Evolutionary conservation across 1,140 invertebrate species (phyloP).

Genomic region (Caenorhabditis tropicalis): DNA sequence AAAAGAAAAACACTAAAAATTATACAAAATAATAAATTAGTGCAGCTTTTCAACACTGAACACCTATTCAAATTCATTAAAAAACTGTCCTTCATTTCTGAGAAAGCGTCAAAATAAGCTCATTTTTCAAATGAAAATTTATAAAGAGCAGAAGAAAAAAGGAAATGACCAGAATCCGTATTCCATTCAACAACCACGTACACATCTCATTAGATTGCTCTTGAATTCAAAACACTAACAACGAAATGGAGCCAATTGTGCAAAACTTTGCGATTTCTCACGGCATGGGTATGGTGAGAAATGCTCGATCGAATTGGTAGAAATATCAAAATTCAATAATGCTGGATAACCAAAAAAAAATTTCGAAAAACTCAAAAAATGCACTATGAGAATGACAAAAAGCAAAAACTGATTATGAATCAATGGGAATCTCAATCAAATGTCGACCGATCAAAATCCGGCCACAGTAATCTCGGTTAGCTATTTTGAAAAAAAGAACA

Average conservation of each 20-base stretch:
- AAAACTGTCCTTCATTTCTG: too few relatives aligned
- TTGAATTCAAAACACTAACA: not conserved
- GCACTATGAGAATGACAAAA: too few relatives aligned
- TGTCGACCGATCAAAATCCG: not conserved
- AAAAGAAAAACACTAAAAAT: too few relatives aligned
- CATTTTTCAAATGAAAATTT: not conserved
- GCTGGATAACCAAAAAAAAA: too few relatives aligned
- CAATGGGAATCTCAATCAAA: too few relatives aligned
- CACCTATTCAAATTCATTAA: too few relatives aligned
- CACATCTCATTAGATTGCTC: constrained; percentile 1
- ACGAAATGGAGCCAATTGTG: not conserved
- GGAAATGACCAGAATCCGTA: not conserved
- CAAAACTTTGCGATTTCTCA: not conserved
- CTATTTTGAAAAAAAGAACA: not conserved
- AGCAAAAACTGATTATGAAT: too few relatives aligned
- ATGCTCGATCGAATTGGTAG: not conserved
- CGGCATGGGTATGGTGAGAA: not conserved
- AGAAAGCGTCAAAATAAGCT: not conserved
- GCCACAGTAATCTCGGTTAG: not conserved
- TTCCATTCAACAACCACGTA: not conserved
- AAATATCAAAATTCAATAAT: too few relatives aligned
- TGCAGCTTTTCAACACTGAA: too few relatives aligned
- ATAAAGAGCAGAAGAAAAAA: not conserved
- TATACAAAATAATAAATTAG: too few relatives aligned
- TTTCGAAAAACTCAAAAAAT: too few relatives aligned